These are phyloP conservation scores for Neoitamus cyanurus DNA, from an alignment of 2,888 invertebrate species.

Conservation along the genomic window DNA sequence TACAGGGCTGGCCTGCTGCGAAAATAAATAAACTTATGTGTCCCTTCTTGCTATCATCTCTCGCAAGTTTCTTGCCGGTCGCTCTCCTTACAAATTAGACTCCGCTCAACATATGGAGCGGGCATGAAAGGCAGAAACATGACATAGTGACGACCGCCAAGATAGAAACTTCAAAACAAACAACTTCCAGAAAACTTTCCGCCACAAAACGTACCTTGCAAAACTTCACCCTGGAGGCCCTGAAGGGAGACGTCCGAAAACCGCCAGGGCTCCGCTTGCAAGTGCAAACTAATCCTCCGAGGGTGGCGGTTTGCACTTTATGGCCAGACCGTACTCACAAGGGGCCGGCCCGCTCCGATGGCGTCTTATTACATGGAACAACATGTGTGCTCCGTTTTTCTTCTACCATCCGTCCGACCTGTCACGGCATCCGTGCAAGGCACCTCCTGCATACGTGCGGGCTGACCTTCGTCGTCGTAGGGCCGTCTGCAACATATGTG, in stretches of 20 bases:
- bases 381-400: conserved; percentile 31
- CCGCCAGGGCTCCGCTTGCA: conserved; percentile 21
- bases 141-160: conserved; percentile 35
- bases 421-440: background rate
- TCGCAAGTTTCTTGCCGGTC: background rate
- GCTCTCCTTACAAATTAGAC: conserved; percentile 26
- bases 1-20: background rate
- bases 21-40: conserved; percentile 6
- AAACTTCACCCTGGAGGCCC: background rate
- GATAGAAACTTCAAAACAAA: conserved; percentile 48
- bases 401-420: background rate
- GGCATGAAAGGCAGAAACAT: conserved; percentile 20
- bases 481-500: background rate
- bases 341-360: background rate
- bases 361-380: conserved; percentile 31
- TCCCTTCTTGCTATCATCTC: conserved; percentile 14
- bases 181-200: conserved; percentile 47
- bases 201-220: conserved; percentile 49
- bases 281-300: conserved; percentile 34
- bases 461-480: conserved; percentile 2
- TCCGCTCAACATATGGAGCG: background rate
- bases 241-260: background rate
- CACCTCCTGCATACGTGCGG: background rate
- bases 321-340: background rate
- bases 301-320: conserved; percentile 4